phyloP scores from a whole-genome alignment of 2,888 invertebrate genomes.

The Gryllus longicercus region DNA sequence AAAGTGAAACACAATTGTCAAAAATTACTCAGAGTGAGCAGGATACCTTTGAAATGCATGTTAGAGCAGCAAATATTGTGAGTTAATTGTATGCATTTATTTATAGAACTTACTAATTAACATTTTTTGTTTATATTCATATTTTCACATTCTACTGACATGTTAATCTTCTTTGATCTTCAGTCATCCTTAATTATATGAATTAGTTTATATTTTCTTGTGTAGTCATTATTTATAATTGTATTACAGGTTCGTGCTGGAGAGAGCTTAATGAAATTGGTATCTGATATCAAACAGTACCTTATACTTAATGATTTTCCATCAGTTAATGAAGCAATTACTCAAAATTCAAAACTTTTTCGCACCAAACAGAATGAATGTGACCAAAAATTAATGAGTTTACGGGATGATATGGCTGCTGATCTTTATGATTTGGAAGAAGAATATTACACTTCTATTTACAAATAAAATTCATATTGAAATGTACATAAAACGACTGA shows the following conservation, averaged over 20 bases:
- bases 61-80: constrained; percentile 87
- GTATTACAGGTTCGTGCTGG: constrained; percentile 76
- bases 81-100: constrained; percentile 38
- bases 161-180: neutral
- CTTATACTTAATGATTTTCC: constrained; percentile 97
- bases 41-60: constrained; percentile 96
- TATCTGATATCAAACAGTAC: constrained; percentile 97
- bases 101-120: constrained; percentile 18
- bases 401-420: constrained; percentile 92
- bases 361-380: constrained; percentile 87
- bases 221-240: constrained; percentile 10
- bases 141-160: neutral
- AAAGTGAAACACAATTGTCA: constrained; percentile 85
- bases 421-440: constrained; percentile 90
- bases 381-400: constrained; percentile 86
- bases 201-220: neutral
- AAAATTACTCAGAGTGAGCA: constrained; percentile 91
- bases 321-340: constrained; percentile 94
- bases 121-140: neutral
- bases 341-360: constrained; percentile 86
- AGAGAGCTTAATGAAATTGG: constrained; percentile 94
- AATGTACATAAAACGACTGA: neutral
- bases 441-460: constrained; percentile 85
- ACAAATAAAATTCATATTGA: constrained; percentile 54
- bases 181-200: neutral